Percentiles rank a stretch among this genome's conserved stretches.
phyloP scores from a whole-genome alignment of 2,888 invertebrate species.

The Andrena bicolor region DNA sequence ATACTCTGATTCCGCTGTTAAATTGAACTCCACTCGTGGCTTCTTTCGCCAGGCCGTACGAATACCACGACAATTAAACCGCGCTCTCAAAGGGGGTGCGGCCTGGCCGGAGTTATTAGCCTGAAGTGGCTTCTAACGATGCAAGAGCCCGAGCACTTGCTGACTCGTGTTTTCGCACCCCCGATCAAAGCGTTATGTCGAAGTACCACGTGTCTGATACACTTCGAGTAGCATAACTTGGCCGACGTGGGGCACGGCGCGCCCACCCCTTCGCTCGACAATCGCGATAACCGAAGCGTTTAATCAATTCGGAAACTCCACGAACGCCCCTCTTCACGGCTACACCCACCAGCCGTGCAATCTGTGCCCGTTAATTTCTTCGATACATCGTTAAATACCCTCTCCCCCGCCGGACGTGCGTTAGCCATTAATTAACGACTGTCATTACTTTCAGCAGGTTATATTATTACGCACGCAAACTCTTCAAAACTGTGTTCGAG shows the following conservation, averaged over 20 bases:
- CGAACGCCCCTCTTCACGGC: conserved; percentile 30
- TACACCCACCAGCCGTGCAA: conserved; percentile 20
- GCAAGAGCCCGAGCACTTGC: conserved; percentile 62
- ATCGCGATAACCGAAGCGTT: conserved; percentile 54
- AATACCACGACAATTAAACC: conserved; percentile 59
- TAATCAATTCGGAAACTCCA: conserved; percentile 62
- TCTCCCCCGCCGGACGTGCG: too few species aligned
- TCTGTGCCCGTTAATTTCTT: neutral
- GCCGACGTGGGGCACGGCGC: conserved; percentile 43
- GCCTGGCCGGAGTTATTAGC: conserved; percentile 64
- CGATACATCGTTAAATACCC: neutral
- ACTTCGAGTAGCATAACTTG: conserved; percentile 65
- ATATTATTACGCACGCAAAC: too few species aligned
- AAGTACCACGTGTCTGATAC: conserved; percentile 51
- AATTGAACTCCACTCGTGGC: conserved; percentile 24
- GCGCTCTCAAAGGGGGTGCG: conserved; percentile 48
- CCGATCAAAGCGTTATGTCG: conserved; percentile 69
- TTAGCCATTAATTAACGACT: too few species aligned
- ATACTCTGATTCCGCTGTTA: conserved; percentile 1
- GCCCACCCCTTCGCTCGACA: conserved; percentile 38
- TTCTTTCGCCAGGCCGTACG: conserved; percentile 39
- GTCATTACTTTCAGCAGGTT: too few species aligned
- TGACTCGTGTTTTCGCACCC: conserved; percentile 69
- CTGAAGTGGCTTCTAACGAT: conserved; percentile 61
- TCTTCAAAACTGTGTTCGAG: too few species aligned